phyloP scores from a whole-genome alignment of 1,140 invertebrate genomes.

The Littorina saxatilis region DNA sequence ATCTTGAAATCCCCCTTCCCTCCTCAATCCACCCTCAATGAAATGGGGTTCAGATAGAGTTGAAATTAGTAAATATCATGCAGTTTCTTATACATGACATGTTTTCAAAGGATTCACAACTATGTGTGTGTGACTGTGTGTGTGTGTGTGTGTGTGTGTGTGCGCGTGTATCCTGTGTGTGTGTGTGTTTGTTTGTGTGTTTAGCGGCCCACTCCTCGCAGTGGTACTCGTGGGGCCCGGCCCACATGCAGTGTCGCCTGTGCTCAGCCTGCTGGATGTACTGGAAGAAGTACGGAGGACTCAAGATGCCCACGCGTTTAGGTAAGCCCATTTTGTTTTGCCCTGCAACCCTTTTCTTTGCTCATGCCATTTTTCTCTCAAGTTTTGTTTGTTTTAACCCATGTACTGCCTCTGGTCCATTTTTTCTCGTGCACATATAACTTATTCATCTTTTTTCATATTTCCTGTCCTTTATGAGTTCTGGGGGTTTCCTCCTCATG shows the following conservation, averaged over 20 bases:
- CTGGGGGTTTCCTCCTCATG: background rate
- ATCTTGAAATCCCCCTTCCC: no score
- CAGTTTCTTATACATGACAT: no score
- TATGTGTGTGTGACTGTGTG: no score
- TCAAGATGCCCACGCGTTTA: constrained; percentile 82
- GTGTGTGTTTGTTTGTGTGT: constrained; percentile 41
- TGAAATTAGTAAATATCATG: no score
- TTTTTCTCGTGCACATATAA: background rate
- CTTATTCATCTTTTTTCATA: no score
- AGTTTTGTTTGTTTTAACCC: background rate
- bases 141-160: constrained; percentile 17
- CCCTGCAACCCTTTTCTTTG: background rate
- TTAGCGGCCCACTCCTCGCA: constrained; percentile 84
- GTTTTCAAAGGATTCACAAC: no score
- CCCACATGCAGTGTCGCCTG: constrained; percentile 87
- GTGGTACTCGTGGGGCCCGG: constrained; percentile 97
- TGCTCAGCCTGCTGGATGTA: constrained; percentile 97
- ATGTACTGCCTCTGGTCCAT: no score
- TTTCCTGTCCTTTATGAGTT: no score
- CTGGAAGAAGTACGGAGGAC: constrained; percentile 99
- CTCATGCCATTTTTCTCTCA: background rate
- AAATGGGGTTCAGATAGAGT: no score
- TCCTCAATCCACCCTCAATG: no score
- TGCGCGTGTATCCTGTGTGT: background rate
- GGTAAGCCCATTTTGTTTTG: constrained; percentile 70